phyloP scores from a whole-genome alignment of 2,113 vertebrate species.

The Dicrurus megarhynchus region DNA sequence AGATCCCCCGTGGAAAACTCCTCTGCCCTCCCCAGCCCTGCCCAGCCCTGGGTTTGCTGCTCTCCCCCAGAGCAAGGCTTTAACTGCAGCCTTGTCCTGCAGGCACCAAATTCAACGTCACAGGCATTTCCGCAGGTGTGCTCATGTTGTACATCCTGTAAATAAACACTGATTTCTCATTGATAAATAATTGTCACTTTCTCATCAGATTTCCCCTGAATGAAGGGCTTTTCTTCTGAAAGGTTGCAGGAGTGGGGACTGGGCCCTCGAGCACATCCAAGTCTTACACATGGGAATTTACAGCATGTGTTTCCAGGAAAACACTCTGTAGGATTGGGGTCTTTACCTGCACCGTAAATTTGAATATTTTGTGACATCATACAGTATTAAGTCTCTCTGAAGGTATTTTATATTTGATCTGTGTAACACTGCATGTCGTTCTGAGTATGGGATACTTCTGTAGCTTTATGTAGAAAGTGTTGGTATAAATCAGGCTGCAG shows the following conservation, averaged over 20 bases:
- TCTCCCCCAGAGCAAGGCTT: neutral
- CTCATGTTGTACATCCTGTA: accelerated
- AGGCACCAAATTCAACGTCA: neutral
- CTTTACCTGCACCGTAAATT: neutral
- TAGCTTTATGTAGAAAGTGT: neutral
- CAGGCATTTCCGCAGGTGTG: accelerated
- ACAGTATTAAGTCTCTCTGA: neutral
- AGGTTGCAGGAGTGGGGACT: neutral
- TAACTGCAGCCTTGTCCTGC: neutral
- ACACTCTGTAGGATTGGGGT: accelerated
- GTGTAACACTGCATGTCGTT: accelerated
- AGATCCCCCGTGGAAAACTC: accelerated
- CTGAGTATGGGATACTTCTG: neutral
- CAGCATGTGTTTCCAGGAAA: neutral
- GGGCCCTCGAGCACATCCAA: no score
- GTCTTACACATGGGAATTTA: accelerated
- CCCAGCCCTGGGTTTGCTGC: neutral
- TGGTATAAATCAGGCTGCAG: neutral
- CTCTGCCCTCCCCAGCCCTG: no score
- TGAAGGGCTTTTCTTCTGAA: neutral
- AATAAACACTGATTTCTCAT: neutral
- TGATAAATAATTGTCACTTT: neutral
- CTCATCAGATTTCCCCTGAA: neutral
- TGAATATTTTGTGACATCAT: neutral
- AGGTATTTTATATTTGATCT: accelerated